Percentiles rank a stretch among this genome's conserved stretches.
Conservation (phyloP, 64 coral and sea anemone genomes). For the Montipora efflorescens region DNA sequence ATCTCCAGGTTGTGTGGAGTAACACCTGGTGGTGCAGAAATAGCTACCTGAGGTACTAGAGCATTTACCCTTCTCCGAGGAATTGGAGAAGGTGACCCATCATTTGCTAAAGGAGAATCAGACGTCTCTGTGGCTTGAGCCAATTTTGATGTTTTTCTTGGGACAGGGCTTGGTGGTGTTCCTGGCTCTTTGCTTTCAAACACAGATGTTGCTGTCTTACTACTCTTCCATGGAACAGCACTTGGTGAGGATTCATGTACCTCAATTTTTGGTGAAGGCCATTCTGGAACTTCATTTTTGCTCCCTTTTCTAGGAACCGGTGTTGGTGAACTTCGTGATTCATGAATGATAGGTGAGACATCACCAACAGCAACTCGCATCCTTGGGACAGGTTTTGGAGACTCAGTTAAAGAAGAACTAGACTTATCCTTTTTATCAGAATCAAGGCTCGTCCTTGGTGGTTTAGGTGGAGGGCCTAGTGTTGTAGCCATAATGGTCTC, state of each 20-base stretch:
- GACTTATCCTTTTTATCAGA: background rate
- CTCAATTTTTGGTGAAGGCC: background rate
- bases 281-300: slow-evolving; percentile 23
- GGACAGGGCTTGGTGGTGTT: slow-evolving; percentile 11
- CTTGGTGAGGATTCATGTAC: slow-evolving; percentile 29
- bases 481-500: background rate
- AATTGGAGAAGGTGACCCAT: background rate
- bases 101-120: background rate
- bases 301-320: background rate
- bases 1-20: slow-evolving; percentile 7
- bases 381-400: slow-evolving; percentile 46
- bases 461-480: slow-evolving; percentile 48
- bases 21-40: background rate
- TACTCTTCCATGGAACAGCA: background rate
- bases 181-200: background rate
- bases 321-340: background rate
- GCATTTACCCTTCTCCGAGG: background rate
- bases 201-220: slow-evolving; percentile 24
- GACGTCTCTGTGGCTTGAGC: background rate
- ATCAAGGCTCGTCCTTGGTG: slow-evolving; percentile 58
- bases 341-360: background rate
- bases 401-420: background rate
- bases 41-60: background rate
- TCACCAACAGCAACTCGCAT: background rate
- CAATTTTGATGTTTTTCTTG: background rate